Evolutionary conservation across 2,888 invertebrate genomes (phyloP).

Genomic region (Megalurothrips usitatus): DNA sequence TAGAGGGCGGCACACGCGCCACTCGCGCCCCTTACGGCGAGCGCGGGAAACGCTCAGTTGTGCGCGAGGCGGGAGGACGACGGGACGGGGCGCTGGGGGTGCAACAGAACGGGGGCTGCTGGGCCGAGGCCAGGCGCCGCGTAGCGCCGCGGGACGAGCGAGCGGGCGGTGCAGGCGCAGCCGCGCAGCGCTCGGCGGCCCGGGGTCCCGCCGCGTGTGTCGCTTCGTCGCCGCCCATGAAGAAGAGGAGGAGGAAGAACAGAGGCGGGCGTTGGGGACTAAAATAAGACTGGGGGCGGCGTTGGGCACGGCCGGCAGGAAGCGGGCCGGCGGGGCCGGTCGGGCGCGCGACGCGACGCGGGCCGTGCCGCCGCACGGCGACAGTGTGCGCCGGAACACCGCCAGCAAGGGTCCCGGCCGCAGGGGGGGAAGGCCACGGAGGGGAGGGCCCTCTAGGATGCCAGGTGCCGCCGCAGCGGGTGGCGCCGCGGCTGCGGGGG

Average conservation of each 20-base stretch:
- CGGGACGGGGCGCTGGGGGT: neutral
- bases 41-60: neutral
- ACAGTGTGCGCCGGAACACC: neutral
- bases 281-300: neutral
- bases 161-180: too few species aligned
- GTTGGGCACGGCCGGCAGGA: neutral
- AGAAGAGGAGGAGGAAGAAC: too few species aligned
- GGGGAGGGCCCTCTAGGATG: neutral
- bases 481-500: neutral
- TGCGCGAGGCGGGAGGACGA: neutral
- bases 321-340: neutral
- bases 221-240: too few species aligned
- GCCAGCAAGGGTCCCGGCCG: neutral
- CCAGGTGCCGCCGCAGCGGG: neutral
- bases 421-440: neutral
- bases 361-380: too few species aligned
- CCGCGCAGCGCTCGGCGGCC: too few species aligned
- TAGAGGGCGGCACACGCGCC: conserved; percentile 41
- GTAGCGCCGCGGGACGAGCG: neutral
- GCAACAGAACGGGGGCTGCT: neutral
- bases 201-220: too few species aligned
- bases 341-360: too few species aligned
- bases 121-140: neutral
- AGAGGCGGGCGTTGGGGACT: neutral
- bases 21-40: neutral